Conservation (phyloP, 2,888 invertebrate genomes). For the Spisula solida region DNA sequence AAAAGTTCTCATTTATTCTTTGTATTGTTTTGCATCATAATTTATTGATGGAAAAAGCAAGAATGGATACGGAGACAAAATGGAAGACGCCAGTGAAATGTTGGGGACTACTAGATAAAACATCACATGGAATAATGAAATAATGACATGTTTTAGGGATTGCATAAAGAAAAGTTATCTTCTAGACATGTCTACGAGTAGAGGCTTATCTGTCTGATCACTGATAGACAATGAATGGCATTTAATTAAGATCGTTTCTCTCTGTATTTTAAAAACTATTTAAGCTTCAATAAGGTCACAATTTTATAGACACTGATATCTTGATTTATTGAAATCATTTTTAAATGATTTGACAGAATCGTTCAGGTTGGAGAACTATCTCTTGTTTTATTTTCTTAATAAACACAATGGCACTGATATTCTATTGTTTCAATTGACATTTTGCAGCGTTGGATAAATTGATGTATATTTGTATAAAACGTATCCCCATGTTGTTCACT, state of each 20-base stretch:
- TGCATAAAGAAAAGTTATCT: neutral
- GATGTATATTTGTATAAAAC: slow-evolving; percentile 32
- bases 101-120: neutral
- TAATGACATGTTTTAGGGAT: neutral
- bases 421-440: slow-evolving; percentile 38
- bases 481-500: slow-evolving; percentile 7
- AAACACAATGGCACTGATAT: slow-evolving; percentile 15
- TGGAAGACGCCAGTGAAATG: slow-evolving; percentile 1
- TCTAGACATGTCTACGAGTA: neutral
- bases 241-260: slow-evolving; percentile 6
- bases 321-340: neutral
- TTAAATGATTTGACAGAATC: slow-evolving; percentile 26
- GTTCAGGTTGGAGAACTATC: slow-evolving; percentile 26
- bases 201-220: neutral
- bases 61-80: neutral
- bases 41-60: neutral
- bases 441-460: slow-evolving; percentile 23
- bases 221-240: neutral
- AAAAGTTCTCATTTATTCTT: neutral
- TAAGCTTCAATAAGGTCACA: neutral
- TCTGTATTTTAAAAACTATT: neutral
- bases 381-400: slow-evolving; percentile 42
- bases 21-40: neutral
- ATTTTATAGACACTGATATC: neutral
- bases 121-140: slow-evolving; percentile 11